Percentiles rank a stretch among this genome's conserved stretches.
Conservation (phyloP, 2,113 vertebrate genomes). For the Platysteira castanea region DNA sequence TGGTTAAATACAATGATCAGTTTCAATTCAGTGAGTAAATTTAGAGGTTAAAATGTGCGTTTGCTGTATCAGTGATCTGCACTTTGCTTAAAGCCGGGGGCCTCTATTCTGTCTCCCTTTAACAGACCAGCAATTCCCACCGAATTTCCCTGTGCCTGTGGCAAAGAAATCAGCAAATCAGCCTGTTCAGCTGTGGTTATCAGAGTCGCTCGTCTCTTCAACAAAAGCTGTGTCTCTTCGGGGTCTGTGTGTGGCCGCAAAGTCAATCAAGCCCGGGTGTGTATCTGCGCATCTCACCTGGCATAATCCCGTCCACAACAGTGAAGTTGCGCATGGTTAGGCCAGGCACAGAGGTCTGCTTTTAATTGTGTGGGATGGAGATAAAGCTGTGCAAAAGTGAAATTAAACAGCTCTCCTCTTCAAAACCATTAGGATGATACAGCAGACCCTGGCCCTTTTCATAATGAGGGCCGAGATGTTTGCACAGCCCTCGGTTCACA, state of each 20-base stretch:
- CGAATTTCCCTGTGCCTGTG: background rate
- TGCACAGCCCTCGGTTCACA: background rate
- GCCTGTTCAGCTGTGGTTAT: background rate
- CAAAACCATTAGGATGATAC: background rate
- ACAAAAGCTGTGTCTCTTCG: background rate
- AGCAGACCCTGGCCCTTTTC: background rate
- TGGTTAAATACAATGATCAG: background rate
- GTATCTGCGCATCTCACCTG: accelerated
- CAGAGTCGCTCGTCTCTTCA: background rate
- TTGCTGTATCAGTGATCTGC: background rate
- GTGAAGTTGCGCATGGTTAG: accelerated
- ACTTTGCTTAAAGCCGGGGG: accelerated
- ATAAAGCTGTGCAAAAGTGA: background rate
- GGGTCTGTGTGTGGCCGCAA: background rate
- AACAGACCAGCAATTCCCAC: background rate
- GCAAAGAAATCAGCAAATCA: background rate
- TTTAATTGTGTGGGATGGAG: background rate
- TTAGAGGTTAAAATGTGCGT: background rate
- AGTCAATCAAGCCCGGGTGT: background rate
- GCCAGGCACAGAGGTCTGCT: background rate
- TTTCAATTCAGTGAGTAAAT: background rate
- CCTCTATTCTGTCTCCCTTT: background rate
- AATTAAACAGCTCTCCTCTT: background rate
- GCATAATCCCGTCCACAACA: accelerated
- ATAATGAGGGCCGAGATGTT: background rate